Conservation (phyloP, 2,797 vertebrate genomes). For the Euthynnus affinis region DNA sequence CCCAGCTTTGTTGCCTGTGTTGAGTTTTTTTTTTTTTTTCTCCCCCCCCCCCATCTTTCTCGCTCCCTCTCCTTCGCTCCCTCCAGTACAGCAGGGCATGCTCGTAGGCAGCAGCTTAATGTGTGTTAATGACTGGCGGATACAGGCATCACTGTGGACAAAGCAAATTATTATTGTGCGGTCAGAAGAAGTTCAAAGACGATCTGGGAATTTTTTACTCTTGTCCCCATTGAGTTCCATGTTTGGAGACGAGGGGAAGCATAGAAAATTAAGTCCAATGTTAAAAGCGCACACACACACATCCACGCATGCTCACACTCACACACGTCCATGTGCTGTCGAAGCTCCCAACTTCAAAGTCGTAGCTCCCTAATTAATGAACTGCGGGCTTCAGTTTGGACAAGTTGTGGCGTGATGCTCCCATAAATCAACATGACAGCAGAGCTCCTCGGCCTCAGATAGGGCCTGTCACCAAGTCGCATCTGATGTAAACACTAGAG, state of each 20-base stretch:
- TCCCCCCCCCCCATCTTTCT: constrained; percentile 26
- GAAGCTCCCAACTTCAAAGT: constrained; percentile 95
- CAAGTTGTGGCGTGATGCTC: constrained; percentile 98
- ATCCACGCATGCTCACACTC: constrained; percentile 39
- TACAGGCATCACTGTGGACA: constrained; percentile 95
- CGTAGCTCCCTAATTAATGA: constrained; percentile 99
- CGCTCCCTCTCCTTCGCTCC: constrained; percentile 49
- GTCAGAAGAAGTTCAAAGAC: constrained; percentile 99
- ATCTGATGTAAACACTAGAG: constrained; percentile 98
- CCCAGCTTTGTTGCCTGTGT: constrained; percentile 82
- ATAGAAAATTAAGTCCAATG: constrained; percentile 91
- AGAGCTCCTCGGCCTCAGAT: constrained; percentile 96
- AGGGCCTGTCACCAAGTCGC: constrained; percentile 97
- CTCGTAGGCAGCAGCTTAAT: constrained; percentile 94
- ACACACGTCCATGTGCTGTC: constrained; percentile 82
- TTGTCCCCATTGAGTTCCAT: constrained; percentile 89
- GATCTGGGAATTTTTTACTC: constrained; percentile 90
- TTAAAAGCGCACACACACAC: constrained; percentile 83
- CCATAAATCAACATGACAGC: constrained; percentile 99
- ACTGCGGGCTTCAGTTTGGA: constrained; percentile 99
- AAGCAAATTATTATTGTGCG: constrained; percentile 97
- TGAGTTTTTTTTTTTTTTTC: constrained; percentile 36
- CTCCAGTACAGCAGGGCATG: constrained; percentile 88
- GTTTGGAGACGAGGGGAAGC: constrained; percentile 79
- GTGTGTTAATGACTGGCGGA: constrained; percentile 96